phyloP scores from a whole-genome alignment of 2,113 vertebrate species.

The Leucopsar rothschildi region DNA sequence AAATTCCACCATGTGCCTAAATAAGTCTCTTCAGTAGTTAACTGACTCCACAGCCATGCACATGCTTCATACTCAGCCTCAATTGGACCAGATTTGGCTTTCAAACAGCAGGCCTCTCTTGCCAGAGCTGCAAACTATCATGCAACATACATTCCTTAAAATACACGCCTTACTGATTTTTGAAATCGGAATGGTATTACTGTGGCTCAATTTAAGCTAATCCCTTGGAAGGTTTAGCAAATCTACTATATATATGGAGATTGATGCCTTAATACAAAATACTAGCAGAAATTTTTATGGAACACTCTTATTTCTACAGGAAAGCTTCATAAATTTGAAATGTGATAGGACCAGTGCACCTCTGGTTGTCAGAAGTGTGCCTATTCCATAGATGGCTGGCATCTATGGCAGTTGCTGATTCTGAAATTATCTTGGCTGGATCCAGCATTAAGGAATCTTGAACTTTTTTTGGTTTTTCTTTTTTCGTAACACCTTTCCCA shows the following conservation, averaged over 20 bases:
- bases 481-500: not conserved
- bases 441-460: not conserved
- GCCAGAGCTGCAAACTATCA: not conserved
- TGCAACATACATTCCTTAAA: not conserved
- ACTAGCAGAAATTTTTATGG: not conserved
- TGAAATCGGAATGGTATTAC: not conserved
- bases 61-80: not conserved
- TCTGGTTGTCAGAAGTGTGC: not conserved
- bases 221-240: not conserved
- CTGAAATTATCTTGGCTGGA: not conserved
- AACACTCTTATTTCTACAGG: not conserved
- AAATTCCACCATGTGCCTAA: not conserved
- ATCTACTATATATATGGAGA: not conserved
- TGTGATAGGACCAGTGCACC: not conserved
- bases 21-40: not conserved
- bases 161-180: fast-evolving
- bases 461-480: not conserved
- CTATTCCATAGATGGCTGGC: not conserved
- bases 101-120: not conserved
- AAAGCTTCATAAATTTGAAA: not conserved
- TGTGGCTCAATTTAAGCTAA: not conserved
- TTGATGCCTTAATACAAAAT: not conserved
- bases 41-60: not conserved
- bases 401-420: not conserved
- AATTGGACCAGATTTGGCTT: not conserved